A percentile compares a stretch with the other conserved stretches of the same genome.
phyloP scores from a whole-genome alignment of 2,797 vertebrate species.

The Spinus olivaceus region DNA sequence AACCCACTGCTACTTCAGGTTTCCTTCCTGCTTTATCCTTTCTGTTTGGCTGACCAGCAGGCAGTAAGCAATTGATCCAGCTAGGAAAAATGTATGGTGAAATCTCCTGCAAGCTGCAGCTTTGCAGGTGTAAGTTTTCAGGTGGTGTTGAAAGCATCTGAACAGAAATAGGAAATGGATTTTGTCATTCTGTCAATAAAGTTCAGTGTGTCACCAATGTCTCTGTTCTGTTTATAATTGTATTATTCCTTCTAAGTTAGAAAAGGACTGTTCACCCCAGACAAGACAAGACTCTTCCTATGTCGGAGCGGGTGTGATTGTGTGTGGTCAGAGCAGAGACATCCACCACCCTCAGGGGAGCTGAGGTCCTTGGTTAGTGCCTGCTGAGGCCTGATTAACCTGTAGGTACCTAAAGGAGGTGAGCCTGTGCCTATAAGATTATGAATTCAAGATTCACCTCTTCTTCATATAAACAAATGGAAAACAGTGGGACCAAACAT shows the following conservation, averaged over 20 bases:
- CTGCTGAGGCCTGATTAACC: background rate
- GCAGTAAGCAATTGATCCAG: background rate
- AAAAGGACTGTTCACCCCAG: background rate
- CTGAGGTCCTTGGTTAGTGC: background rate
- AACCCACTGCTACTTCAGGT: background rate
- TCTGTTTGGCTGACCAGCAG: background rate
- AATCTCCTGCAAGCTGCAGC: background rate
- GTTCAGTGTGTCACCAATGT: background rate
- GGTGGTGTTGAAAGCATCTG: background rate
- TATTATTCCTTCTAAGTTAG: background rate
- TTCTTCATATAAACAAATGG: background rate
- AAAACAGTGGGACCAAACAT: background rate
- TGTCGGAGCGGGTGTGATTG: rapidly evolving
- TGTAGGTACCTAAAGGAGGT: background rate
- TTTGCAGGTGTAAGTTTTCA: background rate
- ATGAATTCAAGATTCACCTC: background rate
- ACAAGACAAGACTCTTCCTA: background rate
- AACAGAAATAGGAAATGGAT: background rate
- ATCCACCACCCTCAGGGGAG: background rate
- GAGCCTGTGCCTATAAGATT: background rate
- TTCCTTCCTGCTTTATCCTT: background rate
- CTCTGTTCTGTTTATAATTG: background rate
- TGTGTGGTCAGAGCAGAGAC: background rate
- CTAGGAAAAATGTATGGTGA: background rate
- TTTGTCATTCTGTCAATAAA: background rate